Evolutionary conservation across 2,888 invertebrate genomes (phyloP).

Genomic region (Dione vanillae): DNA sequence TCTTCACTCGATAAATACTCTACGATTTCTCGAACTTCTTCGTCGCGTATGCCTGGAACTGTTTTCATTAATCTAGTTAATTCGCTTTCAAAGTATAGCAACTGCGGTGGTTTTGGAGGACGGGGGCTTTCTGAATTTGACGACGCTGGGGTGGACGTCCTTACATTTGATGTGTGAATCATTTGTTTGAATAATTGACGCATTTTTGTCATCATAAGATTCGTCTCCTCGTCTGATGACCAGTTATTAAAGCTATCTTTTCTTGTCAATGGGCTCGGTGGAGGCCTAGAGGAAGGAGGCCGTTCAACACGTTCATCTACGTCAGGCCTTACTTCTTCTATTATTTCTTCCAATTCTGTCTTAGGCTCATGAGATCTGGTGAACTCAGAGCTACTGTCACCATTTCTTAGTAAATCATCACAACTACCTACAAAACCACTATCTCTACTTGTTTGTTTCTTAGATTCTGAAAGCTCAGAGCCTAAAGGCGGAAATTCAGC

Average conservation of each 20-base stretch:
- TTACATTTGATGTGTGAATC: conserved; percentile 87
- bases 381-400: conserved; percentile 81
- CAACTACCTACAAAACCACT: conserved; percentile 95
- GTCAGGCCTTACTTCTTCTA: conserved; percentile 84
- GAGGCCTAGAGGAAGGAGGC: conserved; percentile 81
- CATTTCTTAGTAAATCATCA: conserved; percentile 91
- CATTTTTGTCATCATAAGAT: conserved; percentile 98
- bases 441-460: conserved; percentile 93
- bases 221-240: conserved; percentile 97
- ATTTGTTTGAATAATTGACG: conserved; percentile 96
- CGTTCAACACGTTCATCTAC: conserved; percentile 77
- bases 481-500: conserved; percentile 85
- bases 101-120: conserved; percentile 91
- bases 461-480: conserved; percentile 85
- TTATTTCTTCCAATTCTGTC: conserved; percentile 84
- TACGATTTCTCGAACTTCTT: conserved; percentile 95
- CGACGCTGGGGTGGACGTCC: conserved; percentile 80
- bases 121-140: conserved; percentile 85
- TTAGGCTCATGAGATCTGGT: conserved; percentile 81
- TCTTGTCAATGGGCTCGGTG: conserved; percentile 86
- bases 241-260: conserved; percentile 97
- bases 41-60: conserved; percentile 95
- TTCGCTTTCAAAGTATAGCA: conserved; percentile 95
- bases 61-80: conserved; percentile 96
- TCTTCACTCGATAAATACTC: conserved; percentile 96